A percentile compares a stretch with the other conserved stretches of the same genome.
Conservation (phyloP, 2,113 vertebrate species). For the Nipponia nippon region DNA sequence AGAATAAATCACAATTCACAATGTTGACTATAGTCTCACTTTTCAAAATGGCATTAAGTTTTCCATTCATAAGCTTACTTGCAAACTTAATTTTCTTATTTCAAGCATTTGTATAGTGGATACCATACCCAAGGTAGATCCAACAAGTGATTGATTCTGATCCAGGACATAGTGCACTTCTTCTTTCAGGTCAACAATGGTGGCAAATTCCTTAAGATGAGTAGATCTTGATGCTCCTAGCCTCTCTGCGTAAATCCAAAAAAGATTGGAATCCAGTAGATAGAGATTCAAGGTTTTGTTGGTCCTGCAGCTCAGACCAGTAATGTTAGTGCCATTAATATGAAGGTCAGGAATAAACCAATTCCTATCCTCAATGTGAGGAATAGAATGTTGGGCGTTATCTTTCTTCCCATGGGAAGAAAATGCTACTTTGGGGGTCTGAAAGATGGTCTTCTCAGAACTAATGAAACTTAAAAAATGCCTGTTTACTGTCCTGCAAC, state of each 20-base stretch:
- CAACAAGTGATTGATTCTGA: conserved; percentile 71
- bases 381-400: conserved; percentile 48
- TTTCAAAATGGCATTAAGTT: background rate
- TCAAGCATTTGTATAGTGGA: background rate
- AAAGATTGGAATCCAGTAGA: conserved; percentile 87
- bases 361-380: conserved; percentile 81
- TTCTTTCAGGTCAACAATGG: conserved; percentile 90
- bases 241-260: conserved; percentile 89
- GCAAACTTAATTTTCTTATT: background rate
- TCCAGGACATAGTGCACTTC: conserved; percentile 92
- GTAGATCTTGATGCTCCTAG: conserved; percentile 79
- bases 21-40: background rate
- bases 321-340: conserved; percentile 62
- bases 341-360: conserved; percentile 36
- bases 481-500: conserved; percentile 81
- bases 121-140: conserved; percentile 81
- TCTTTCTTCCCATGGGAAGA: conserved; percentile 72
- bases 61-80: background rate
- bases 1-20: background rate
- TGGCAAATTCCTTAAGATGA: conserved; percentile 76
- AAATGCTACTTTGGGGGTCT: conserved; percentile 45
- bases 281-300: conserved; percentile 96
- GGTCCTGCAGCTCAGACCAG: conserved; percentile 89
- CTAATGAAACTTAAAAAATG: conserved; percentile 49
- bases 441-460: conserved; percentile 55